Conservation (phyloP, 2,113 vertebrate genomes). For the Proterorhinus semilunaris region DNA sequence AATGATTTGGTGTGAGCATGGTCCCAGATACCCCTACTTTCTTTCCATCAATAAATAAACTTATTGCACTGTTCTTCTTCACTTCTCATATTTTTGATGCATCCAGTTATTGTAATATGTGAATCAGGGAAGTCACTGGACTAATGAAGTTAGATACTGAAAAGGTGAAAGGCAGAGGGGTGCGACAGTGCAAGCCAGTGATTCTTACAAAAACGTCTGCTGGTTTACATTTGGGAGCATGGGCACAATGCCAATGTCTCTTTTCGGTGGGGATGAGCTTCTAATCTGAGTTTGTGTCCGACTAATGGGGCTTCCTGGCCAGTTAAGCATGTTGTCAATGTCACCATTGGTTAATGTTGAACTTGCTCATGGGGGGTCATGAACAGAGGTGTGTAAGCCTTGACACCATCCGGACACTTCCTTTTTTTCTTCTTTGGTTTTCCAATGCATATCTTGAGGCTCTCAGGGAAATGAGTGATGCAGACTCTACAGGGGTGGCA, state of each 20-base stretch:
- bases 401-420: too few species aligned
- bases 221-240: conserved; percentile 63
- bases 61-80: too few species aligned
- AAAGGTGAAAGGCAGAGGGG: conserved; percentile 20
- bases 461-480: not conserved
- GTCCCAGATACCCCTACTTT: too few species aligned
- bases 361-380: not conserved
- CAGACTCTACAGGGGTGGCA: not conserved
- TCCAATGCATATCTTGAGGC: not conserved
- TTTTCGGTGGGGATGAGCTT: conserved; percentile 66
- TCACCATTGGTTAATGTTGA: too few species aligned
- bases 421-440: too few species aligned
- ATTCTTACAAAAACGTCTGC: conserved; percentile 55
- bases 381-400: too few species aligned
- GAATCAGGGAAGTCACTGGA: conserved; percentile 14
- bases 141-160: conserved; percentile 13
- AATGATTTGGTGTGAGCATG: too few species aligned
- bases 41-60: too few species aligned
- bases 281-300: conserved; percentile 69
- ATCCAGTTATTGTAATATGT: not conserved
- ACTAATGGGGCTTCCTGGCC: conserved; percentile 67
- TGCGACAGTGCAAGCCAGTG: conserved; percentile 10
- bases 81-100: too few species aligned
- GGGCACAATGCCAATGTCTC: conserved; percentile 54
- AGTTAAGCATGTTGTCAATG: not conserved